These are phyloP conservation scores for Chloroclystis v-ata DNA, from an alignment of 2,888 invertebrate species.

Conservation along the genomic window DNA sequence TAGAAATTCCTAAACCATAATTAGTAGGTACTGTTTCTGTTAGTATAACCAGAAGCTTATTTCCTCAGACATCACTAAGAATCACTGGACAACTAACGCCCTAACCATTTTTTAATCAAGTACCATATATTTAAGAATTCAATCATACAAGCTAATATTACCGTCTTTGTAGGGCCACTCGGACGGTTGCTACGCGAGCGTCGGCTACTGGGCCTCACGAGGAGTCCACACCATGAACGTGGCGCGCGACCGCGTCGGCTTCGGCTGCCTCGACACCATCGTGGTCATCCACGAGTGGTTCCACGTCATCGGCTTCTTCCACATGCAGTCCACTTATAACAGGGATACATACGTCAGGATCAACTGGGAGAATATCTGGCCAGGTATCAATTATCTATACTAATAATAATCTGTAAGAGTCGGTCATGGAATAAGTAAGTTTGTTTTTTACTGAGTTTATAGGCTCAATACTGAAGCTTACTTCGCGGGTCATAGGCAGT, in stretches of 20 bases:
- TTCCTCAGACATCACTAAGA: too few species aligned
- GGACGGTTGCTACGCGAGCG: conserved; percentile 47
- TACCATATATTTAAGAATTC: too few species aligned
- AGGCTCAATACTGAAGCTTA: too few species aligned
- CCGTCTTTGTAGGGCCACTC: conserved; percentile 34
- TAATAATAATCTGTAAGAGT: too few species aligned
- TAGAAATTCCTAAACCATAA: too few species aligned
- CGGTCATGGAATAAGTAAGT: too few species aligned
- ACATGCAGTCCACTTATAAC: conserved; percentile 52
- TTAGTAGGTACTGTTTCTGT: too few species aligned
- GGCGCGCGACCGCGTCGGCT: conserved; percentile 53
- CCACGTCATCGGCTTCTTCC: conserved; percentile 48
- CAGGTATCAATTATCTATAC: neutral
- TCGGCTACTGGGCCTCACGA: conserved; percentile 41
- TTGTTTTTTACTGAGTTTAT: too few species aligned
- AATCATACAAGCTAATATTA: neutral
- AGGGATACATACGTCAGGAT: conserved; percentile 76
- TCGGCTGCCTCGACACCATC: conserved; percentile 71
- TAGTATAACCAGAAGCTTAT: too few species aligned
- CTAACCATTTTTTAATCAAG: too few species aligned
- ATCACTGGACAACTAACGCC: too few species aligned
- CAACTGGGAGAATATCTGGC: conserved; percentile 80
- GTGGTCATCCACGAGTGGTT: conserved; percentile 83
- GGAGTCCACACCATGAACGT: conserved; percentile 65
- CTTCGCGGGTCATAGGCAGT: too few species aligned